Base-by-base conservation (phyloP, 2,113 vertebrate genomes). In the Micronycteris hirsuta region DNA sequence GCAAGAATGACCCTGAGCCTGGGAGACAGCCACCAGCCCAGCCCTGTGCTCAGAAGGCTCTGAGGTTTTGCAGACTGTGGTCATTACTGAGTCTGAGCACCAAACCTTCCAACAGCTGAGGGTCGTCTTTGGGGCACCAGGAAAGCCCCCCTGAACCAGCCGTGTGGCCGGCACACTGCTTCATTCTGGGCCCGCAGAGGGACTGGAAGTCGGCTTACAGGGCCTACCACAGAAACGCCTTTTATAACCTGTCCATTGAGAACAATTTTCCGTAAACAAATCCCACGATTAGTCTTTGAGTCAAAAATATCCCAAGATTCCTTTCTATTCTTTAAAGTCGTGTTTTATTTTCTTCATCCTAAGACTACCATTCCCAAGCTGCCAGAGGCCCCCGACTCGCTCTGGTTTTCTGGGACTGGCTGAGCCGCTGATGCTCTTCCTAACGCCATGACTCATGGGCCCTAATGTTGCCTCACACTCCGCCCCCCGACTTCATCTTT, bases 401-500 rank as follows among this genome's bases (percentile, higher is more conserved):
- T 92, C 54, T 13, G 2, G 17, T 58, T 68, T 56, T 85, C 81
- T n/a, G n/a, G 43, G 49, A 56, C 49, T 36, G 77, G 31, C 26
- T 93, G 63, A 36, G 49, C 36, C 15, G 14, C 74, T 17, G 28
- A 12, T 28, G 16, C 3, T 38, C n/a, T 67, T 41, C 15, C 74
- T 17, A 38, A 28, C 12, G 16, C 5, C 33, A 14, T 5, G 38
- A 54, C 67, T 67, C 87, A 26, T 14, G 52, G 49, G 17, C 41
- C 49, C 0, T 5, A 28, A 63, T 26, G 19, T 56, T 45, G 19
- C 45, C 15, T 45, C 52, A 31, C 13, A 38, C 58, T 73, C 76
- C 88, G 83, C 78, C n/a, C 56, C 71, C 58, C 22, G 20, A 76
- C 92, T 87, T 81, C 58, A 86, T 93, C 47, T 47, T 93, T 96